These are phyloP conservation scores for Hystrix cristata DNA, from an alignment of 2,113 vertebrate genomes.

Conservation along the genomic window DNA sequence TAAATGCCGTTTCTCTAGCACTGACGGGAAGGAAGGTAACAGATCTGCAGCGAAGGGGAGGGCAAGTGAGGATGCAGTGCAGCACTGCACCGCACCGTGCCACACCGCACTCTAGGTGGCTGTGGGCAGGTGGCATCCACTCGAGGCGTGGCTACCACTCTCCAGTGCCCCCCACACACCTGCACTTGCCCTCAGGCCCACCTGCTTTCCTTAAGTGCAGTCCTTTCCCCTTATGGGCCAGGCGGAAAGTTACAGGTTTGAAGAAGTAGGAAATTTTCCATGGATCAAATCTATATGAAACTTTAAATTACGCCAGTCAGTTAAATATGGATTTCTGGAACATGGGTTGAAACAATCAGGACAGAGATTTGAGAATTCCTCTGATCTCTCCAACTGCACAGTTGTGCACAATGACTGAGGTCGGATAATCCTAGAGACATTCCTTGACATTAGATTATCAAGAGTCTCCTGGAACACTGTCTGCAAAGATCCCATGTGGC, in stretches of 20 bases:
- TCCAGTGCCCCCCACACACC: neutral
- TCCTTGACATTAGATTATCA: neutral
- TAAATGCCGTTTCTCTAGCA: neutral
- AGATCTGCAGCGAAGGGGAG: neutral
- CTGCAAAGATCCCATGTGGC: neutral
- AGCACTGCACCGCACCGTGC: neutral
- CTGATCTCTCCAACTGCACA: neutral
- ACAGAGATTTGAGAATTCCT: neutral
- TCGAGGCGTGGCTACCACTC: neutral
- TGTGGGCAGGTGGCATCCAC: neutral
- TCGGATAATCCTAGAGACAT: neutral
- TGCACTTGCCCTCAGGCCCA: neutral
- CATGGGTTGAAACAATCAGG: neutral
- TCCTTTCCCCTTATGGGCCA: neutral
- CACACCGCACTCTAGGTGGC: neutral
- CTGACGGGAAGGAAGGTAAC: neutral
- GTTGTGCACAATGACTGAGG: neutral
- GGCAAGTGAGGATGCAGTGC: neutral
- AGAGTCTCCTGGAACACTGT: neutral
- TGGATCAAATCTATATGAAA: neutral
- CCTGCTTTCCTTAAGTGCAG: neutral
- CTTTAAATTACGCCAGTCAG: neutral
- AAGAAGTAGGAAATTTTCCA: neutral
- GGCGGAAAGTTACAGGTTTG: neutral
- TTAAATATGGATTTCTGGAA: neutral